A percentile compares a stretch with the other conserved stretches of the same genome.
Evolutionary conservation across 2,797 vertebrate species (phyloP).

Genomic region (Myotis findleyi): DNA sequence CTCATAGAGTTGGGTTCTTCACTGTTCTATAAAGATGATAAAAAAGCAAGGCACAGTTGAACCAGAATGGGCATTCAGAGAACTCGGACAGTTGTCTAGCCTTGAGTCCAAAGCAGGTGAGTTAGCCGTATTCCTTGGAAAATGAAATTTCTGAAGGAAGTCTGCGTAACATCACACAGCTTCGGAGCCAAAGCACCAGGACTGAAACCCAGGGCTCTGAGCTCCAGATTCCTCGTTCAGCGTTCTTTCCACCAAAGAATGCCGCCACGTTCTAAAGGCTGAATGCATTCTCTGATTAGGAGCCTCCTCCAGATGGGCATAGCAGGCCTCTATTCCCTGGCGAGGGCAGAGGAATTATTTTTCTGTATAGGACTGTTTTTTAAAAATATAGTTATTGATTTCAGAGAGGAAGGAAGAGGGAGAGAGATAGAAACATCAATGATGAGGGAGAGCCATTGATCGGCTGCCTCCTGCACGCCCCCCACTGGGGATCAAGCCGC

Average conservation of each 20-base stretch:
- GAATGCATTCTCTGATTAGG: background rate
- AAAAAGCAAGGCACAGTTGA: background rate
- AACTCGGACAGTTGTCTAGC: background rate
- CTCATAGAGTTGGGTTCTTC: background rate
- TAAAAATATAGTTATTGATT: no score
- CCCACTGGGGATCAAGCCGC: no score
- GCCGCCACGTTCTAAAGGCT: background rate
- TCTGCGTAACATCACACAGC: background rate
- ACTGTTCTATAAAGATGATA: background rate
- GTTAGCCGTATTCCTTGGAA: background rate
- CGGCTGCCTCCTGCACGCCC: no score
- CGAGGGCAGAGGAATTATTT: background rate
- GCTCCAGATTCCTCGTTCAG: background rate
- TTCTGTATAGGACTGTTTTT: no score
- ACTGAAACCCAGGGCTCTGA: background rate
- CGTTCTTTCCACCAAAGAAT: background rate
- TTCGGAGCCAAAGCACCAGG: background rate
- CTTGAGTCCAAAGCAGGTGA: background rate
- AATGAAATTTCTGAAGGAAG: conserved; percentile 5
- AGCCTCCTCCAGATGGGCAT: background rate
- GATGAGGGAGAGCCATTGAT: no score
- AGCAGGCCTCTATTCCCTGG: background rate
- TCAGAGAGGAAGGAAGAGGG: no score
- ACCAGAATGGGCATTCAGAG: background rate
- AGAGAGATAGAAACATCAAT: no score